A percentile compares a stretch with the other conserved stretches of the same genome.
Conservation (phyloP, 2,797 vertebrate genomes). For the Gadopsis bispinosus region DNA sequence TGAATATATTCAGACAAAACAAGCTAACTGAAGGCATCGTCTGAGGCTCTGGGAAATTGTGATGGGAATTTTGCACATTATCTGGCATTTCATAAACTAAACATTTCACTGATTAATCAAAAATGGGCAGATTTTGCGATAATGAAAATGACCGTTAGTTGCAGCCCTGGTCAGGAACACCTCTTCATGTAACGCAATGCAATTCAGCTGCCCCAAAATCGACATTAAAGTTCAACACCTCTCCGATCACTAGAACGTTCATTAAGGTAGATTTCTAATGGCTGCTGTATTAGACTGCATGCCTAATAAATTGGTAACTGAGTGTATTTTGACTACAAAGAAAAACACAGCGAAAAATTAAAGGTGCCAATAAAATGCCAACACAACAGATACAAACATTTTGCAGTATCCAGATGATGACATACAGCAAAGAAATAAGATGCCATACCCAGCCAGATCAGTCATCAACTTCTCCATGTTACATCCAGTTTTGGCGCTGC, state of each 20-base stretch:
- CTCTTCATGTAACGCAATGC: background rate
- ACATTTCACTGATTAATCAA: background rate
- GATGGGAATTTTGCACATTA: background rate
- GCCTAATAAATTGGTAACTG: background rate
- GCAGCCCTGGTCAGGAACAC: background rate
- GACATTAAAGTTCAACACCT: background rate
- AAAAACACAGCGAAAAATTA: background rate
- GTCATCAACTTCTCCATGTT: constrained; percentile 86
- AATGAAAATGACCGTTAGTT: background rate
- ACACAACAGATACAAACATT: constrained; percentile 6
- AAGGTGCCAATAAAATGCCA: constrained; percentile 1
- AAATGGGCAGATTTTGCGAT: background rate
- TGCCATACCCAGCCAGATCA: constrained; percentile 84
- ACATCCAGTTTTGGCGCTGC: constrained; percentile 84
- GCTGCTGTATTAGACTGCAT: background rate
- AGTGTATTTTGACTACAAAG: background rate
- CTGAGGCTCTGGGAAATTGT: background rate
- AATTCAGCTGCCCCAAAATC: background rate
- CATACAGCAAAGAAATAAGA: constrained; percentile 2
- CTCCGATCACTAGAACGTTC: background rate
- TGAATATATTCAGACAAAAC: background rate
- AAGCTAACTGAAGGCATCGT: background rate
- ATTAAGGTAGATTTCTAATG: background rate
- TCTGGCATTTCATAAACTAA: background rate
- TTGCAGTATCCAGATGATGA: constrained; percentile 1